A percentile compares a stretch with the other conserved stretches of the same genome.
phyloP scores from a whole-genome alignment of 2,888 invertebrate species.

The Pelosia muscerda region DNA sequence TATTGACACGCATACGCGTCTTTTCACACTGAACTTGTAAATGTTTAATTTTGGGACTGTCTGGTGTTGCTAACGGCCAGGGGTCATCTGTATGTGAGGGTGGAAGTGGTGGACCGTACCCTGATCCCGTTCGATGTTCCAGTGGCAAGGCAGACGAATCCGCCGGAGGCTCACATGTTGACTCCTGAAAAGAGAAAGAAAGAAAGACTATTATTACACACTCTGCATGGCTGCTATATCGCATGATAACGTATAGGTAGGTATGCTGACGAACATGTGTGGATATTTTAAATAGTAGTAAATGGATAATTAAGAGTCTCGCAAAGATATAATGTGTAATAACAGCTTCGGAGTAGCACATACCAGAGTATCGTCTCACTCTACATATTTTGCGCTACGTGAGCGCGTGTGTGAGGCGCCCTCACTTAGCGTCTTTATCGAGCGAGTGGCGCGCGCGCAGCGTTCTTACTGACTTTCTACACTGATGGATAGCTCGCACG shows the following conservation, averaged over 20 bases:
- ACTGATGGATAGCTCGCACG: constrained; percentile 82
- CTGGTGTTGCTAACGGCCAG: constrained; percentile 95
- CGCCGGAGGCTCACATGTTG: constrained; percentile 92
- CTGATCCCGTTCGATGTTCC: constrained; percentile 93
- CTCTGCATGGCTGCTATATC: background rate
- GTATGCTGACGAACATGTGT: constrained; percentile 6
- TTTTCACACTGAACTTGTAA: constrained; percentile 98
- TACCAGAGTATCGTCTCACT: constrained; percentile 79
- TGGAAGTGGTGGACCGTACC: constrained; percentile 90
- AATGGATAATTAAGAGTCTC: constrained; percentile 31
- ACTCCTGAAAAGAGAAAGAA: constrained; percentile 89
- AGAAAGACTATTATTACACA: constrained; percentile 25
- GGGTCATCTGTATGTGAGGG: constrained; percentile 91
- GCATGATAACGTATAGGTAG: background rate
- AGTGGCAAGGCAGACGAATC: constrained; percentile 93
- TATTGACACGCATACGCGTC: constrained; percentile 97
- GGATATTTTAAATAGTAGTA: constrained; percentile 8
- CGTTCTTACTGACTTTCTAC: constrained; percentile 85
- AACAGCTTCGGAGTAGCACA: constrained; percentile 54
- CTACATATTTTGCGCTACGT: constrained; percentile 76
- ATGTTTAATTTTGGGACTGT: constrained; percentile 97
- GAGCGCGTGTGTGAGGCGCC: constrained; percentile 59
- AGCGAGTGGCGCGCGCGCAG: constrained; percentile 58
- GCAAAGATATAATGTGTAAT: constrained; percentile 37
- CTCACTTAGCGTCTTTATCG: constrained; percentile 55